phyloP scores from a whole-genome alignment of 2,797 vertebrate genomes.

The Sorex maritimensis region DNA sequence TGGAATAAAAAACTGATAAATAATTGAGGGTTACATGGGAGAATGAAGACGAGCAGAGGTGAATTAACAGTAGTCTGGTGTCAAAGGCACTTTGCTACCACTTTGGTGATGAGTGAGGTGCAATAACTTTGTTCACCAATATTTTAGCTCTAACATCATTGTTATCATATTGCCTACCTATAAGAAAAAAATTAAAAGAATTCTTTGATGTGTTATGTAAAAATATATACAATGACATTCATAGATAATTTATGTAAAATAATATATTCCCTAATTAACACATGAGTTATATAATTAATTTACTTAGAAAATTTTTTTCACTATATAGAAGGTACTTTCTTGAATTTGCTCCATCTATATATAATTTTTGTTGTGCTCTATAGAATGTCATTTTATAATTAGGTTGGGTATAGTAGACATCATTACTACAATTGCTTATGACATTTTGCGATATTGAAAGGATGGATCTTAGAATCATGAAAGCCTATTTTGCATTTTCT shows the following conservation, averaged over 20 bases:
- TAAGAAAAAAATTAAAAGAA: not conserved
- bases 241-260: not conserved
- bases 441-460: not conserved
- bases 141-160: too few species aligned
- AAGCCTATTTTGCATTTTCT: not conserved
- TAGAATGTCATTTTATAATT: not conserved
- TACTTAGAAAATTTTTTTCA: not conserved
- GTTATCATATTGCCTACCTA: too few species aligned
- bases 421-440: not conserved
- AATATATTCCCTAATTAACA: not conserved
- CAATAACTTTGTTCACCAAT: too few species aligned
- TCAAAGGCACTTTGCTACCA: too few species aligned
- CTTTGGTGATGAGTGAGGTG: too few species aligned
- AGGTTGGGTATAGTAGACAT: not conserved
- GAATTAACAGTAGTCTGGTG: too few species aligned
- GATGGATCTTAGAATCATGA: not conserved
- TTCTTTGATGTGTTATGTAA: not conserved
- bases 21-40: too few species aligned
- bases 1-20: too few species aligned
- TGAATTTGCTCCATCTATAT: not conserved
- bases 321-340: not conserved
- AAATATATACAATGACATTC: not conserved
- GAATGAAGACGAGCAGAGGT: too few species aligned
- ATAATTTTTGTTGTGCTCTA: not conserved
- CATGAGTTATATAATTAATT: not conserved